phyloP scores from a whole-genome alignment of 2,888 invertebrate genomes.

The Abrostola tripartita region DNA sequence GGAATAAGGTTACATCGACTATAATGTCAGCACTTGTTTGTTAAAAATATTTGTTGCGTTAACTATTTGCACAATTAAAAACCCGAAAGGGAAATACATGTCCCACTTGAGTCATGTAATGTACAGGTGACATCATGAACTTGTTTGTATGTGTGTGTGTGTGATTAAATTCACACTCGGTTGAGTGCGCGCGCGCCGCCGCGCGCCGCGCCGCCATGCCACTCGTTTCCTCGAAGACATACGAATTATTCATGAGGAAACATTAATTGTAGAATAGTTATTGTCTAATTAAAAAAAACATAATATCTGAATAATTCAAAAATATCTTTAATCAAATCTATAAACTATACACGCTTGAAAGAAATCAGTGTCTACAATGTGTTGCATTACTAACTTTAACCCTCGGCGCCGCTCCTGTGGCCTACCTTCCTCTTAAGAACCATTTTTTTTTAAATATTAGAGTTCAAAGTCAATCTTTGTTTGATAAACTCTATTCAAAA shows the following conservation, averaged over 20 bases:
- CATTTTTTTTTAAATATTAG: no score
- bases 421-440: no score
- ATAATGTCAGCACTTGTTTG: background rate
- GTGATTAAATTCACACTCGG: conserved; percentile 68
- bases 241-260: conserved; percentile 62
- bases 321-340: conserved; percentile 33
- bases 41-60: conserved; percentile 8
- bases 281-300: conserved; percentile 53
- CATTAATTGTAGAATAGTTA: conserved; percentile 55
- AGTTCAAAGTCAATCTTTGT: no score
- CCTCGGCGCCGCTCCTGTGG: no score
- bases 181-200: conserved; percentile 48
- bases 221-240: conserved; percentile 61
- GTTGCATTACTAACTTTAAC: background rate
- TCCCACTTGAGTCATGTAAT: conserved; percentile 52
- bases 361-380: background rate
- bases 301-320: conserved; percentile 32
- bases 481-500: no score
- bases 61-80: conserved; percentile 30
- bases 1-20: background rate
- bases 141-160: conserved; percentile 54
- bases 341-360: conserved; percentile 31
- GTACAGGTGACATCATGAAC: conserved; percentile 69
- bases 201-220: conserved; percentile 18
- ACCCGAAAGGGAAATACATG: conserved; percentile 50